A percentile compares a stretch with the other conserved stretches of the same genome.
phyloP scores from a whole-genome alignment of 64 coral and sea anemone species.

The Hydrozoanthus tunicans region DNA sequence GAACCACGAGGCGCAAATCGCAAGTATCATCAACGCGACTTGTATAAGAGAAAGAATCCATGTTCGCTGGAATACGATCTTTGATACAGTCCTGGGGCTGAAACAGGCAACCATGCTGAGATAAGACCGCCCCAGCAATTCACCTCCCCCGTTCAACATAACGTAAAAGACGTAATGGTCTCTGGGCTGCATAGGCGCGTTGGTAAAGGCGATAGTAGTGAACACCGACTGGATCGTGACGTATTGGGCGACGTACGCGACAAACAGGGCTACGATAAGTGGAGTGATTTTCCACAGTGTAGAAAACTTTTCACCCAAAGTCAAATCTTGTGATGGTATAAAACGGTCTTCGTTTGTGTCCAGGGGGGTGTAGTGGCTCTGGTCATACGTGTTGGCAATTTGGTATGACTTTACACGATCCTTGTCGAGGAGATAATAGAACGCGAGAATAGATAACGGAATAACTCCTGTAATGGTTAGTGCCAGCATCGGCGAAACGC shows the following conservation, averaged over 20 bases:
- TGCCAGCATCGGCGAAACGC: conserved; percentile 24
- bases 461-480: conserved; percentile 24
- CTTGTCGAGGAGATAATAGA: conserved; percentile 49
- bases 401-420: conserved; percentile 23
- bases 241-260: conserved; percentile 24
- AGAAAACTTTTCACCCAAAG: conserved; percentile 12
- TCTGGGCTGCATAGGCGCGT: conserved; percentile 9
- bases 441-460: conserved; percentile 24
- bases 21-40: conserved; percentile 18
- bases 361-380: conserved; percentile 4
- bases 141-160: conserved; percentile 20
- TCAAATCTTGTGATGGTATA: not conserved
- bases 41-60: conserved; percentile 21
- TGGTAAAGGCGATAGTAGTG: conserved; percentile 31
- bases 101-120: conserved; percentile 34
- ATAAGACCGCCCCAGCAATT: conserved; percentile 18
- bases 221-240: conserved; percentile 38
- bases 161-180: conserved; percentile 41
- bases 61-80: conserved; percentile 3
- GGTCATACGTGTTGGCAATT: conserved; percentile 27
- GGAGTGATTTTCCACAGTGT: not conserved
- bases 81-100: conserved; percentile 1
- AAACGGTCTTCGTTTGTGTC: not conserved
- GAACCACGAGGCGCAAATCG: conserved; percentile 32
- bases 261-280: conserved; percentile 30